A percentile compares a stretch with the other conserved stretches of the same genome.
phyloP scores from a whole-genome alignment of 2,797 vertebrate species.

The Florisuga fusca region DNA sequence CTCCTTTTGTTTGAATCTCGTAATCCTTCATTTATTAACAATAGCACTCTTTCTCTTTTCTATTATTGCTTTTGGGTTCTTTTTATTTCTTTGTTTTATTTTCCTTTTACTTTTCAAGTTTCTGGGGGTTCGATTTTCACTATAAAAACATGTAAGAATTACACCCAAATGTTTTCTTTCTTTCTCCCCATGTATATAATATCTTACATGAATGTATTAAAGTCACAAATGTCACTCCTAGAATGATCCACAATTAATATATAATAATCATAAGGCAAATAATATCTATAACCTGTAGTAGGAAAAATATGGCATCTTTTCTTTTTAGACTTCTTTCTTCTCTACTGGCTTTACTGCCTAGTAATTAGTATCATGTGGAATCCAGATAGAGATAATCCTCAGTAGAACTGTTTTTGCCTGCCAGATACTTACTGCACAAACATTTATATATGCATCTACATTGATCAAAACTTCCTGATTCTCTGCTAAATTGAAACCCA shows the following conservation, averaged over 20 bases:
- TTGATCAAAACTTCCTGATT: slow-evolving; percentile 45
- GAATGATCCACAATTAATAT: slow-evolving; percentile 9
- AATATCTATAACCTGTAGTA: slow-evolving; percentile 15
- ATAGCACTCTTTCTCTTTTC: slow-evolving; percentile 44
- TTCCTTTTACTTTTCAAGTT: slow-evolving; percentile 25
- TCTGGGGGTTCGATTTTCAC: slow-evolving; percentile 24
- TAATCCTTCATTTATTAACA: slow-evolving; percentile 71
- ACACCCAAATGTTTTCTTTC: slow-evolving; percentile 20
- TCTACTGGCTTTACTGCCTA: neutral
- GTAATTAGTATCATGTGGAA: slow-evolving; percentile 34
- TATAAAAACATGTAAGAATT: slow-evolving; percentile 49
- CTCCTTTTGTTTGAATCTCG: slow-evolving; percentile 57
- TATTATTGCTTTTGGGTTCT: slow-evolving; percentile 47
- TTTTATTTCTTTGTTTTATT: slow-evolving; percentile 40
- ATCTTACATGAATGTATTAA: slow-evolving; percentile 40
- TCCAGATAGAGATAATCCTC: neutral
- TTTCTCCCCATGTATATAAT: neutral
- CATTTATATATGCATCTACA: neutral
- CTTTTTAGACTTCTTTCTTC: neutral
- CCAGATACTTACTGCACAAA: slow-evolving; percentile 21
- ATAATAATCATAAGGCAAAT: slow-evolving; percentile 33
- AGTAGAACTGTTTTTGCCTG: neutral
- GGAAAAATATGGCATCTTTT: slow-evolving; percentile 9
- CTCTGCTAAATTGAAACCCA: slow-evolving; percentile 45
- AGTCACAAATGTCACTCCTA: neutral